Conservation (phyloP, 2,888 invertebrate genomes). For the Minunthozetes semirufus region DNA sequence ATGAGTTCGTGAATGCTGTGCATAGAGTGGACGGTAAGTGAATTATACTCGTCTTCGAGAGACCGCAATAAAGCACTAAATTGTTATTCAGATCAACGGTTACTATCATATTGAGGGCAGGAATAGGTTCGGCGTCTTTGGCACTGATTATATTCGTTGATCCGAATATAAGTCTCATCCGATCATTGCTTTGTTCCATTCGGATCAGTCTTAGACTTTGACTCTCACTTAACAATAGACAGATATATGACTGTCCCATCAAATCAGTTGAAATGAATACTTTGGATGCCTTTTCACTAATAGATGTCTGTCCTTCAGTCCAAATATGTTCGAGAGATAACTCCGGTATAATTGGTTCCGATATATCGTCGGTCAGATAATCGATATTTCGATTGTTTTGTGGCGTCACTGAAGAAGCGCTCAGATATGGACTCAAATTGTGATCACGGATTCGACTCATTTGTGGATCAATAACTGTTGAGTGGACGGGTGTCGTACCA, state of each 20-base stretch:
- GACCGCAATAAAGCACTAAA: constrained; percentile 75
- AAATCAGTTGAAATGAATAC: constrained; percentile 79
- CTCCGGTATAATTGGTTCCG: constrained; percentile 70
- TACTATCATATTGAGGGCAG: constrained; percentile 72
- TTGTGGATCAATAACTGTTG: background rate
- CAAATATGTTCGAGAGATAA: constrained; percentile 82
- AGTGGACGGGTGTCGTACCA: background rate
- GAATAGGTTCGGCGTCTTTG: constrained; percentile 72
- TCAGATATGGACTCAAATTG: constrained; percentile 47
- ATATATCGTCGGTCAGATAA: constrained; percentile 44
- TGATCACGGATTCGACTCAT: constrained; percentile 44
- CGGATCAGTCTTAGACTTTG: constrained; percentile 47
- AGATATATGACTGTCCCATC: constrained; percentile 70
- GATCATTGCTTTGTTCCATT: constrained; percentile 50
- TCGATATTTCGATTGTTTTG: constrained; percentile 43
- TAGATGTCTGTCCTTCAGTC: constrained; percentile 60
- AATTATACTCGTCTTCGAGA: constrained; percentile 57
- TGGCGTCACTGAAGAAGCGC: constrained; percentile 46
- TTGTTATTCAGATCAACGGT: constrained; percentile 70
- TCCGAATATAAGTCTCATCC: constrained; percentile 66
- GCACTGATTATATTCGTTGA: constrained; percentile 64
- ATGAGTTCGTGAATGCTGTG: constrained; percentile 3
- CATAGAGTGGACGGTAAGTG: constrained; percentile 32
- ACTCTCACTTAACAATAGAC: constrained; percentile 28
- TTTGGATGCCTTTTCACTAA: constrained; percentile 58